These are phyloP conservation scores for Trichosurus vulpecula DNA, from an alignment of 2,797 vertebrate species.

Conservation along the genomic window DNA sequence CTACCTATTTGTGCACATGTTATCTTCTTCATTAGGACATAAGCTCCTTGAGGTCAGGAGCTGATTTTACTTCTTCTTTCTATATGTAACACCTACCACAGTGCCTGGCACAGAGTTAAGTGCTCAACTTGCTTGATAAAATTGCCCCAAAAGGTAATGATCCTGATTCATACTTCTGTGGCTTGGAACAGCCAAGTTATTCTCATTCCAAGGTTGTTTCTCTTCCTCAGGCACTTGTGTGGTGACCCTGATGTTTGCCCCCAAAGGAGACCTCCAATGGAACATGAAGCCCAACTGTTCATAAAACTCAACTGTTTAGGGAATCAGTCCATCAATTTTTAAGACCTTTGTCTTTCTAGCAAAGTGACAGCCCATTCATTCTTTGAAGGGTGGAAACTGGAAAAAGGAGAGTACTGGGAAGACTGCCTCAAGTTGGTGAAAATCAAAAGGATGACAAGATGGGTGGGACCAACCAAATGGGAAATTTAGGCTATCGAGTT, in stretches of 20 bases:
- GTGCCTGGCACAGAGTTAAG: not conserved
- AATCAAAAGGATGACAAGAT: slow-evolving; percentile 58
- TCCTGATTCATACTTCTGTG: too few species aligned
- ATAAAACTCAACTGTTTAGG: not conserved
- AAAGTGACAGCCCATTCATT: slow-evolving; percentile 13
- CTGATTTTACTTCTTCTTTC: not conserved
- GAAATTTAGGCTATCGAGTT: slow-evolving; percentile 31
- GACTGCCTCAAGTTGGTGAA: slow-evolving; percentile 61
- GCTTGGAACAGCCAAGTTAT: not conserved
- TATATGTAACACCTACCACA: not conserved
- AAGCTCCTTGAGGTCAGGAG: not conserved
- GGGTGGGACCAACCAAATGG: not conserved
- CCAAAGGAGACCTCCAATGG: not conserved
- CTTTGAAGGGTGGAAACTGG: not conserved
- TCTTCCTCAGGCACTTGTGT: not conserved
- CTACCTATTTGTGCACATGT: not conserved
- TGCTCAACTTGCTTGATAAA: not conserved
- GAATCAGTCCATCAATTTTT: not conserved
- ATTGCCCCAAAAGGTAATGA: not conserved
- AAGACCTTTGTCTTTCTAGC: slow-evolving; percentile 10
- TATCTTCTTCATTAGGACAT: not conserved
- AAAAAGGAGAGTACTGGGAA: slow-evolving; percentile 11
- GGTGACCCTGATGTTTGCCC: not conserved
- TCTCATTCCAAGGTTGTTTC: not conserved
- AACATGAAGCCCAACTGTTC: slow-evolving; percentile 5